Evolutionary conservation across 2,888 invertebrate species (phyloP).

Genomic region (Chymomyza caudatula): DNA sequence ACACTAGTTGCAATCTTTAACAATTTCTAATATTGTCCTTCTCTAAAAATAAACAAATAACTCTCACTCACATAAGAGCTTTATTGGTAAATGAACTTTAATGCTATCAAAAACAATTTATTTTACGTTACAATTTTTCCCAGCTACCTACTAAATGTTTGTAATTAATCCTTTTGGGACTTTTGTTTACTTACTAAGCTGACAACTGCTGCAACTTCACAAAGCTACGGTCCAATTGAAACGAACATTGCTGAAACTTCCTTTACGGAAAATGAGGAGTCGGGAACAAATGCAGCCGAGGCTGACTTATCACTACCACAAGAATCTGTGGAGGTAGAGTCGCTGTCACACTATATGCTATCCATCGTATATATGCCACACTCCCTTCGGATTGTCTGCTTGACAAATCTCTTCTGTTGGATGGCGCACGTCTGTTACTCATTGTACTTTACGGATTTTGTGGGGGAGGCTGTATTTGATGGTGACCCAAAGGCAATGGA

Average conservation of each 20-base stretch:
- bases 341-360: conserved; percentile 87
- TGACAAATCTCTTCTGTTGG: conserved; percentile 98
- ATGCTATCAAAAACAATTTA: neutral
- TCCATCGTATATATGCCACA: conserved; percentile 95
- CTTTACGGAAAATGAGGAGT: conserved; percentile 34
- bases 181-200: conserved; percentile 33
- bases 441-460: conserved; percentile 97
- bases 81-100: neutral
- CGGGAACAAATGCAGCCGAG: conserved; percentile 6
- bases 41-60: neutral
- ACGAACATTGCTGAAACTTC: conserved; percentile 54
- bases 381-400: conserved; percentile 90
- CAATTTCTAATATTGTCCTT: neutral
- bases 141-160: neutral
- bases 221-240: conserved; percentile 29
- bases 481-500: conserved; percentile 83
- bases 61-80: neutral
- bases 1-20: neutral
- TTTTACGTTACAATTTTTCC: neutral
- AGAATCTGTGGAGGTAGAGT: conserved; percentile 75
- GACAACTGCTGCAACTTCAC: conserved; percentile 31
- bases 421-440: conserved; percentile 99
- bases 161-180: conserved; percentile 20
- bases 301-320: conserved; percentile 15
- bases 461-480: conserved; percentile 76